Conservation (phyloP, 2,113 vertebrate species). For the Poeciliopsis retropinna region DNA sequence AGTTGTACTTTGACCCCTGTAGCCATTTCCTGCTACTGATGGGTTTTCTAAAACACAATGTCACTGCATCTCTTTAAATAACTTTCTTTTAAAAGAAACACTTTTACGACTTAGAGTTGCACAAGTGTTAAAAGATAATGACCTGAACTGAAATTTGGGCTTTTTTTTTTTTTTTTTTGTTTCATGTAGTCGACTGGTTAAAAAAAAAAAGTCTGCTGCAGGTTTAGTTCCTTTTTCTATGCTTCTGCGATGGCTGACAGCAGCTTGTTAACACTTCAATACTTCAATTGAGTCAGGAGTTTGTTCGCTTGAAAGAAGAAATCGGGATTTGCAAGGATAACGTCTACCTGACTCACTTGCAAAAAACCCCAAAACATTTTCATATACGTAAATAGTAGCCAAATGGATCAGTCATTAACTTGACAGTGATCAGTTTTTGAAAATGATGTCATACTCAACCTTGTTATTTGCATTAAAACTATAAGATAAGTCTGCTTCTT, state of each 20-base stretch:
- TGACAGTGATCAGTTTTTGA: background rate
- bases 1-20: slow-evolving; percentile 27
- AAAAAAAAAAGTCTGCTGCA: background rate
- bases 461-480: background rate
- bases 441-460: background rate
- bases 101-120: too few species aligned
- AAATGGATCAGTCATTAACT: background rate
- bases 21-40: slow-evolving; percentile 35
- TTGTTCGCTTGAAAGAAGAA: background rate
- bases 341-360: background rate
- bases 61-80: slow-evolving; percentile 24
- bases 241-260: too few species aligned
- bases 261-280: background rate
- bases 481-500: background rate
- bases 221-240: background rate
- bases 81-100: background rate
- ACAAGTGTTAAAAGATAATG: background rate
- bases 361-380: background rate
- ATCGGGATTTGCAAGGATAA: background rate
- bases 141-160: background rate
- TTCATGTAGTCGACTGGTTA: background rate
- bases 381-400: background rate
- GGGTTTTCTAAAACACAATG: slow-evolving; percentile 4
- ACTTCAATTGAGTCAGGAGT: background rate
- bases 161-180: background rate